Evolutionary conservation across 1,140 invertebrate species (phyloP), one percentile per base, ranked within the genome.

Genomic region (Oppia nitens): DNA sequence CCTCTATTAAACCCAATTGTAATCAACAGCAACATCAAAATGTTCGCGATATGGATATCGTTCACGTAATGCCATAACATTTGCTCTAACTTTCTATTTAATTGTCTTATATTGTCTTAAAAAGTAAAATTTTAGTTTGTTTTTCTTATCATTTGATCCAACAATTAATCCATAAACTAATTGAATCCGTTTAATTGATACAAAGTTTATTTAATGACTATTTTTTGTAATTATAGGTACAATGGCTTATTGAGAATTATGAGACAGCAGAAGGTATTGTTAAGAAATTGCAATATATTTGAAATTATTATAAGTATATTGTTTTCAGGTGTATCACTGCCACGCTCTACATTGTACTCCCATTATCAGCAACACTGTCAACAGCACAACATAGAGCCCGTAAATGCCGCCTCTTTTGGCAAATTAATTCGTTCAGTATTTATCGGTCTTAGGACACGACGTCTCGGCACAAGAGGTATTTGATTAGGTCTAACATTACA

Each of bases 351-450:
- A 14, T 75, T 98, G 6, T 98, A 98, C 73, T 85, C 88, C 69
- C 93, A 98, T 75, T 98, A 98, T 73, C 76, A 96, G 64, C 80
- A 87, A 24, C 92, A 97, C 70, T 98, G 94, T 74, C 79, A 82
- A 49, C 87, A 97, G 67, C 81, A 92, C 68, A 92, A 92, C 72
- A 75, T 98, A 55, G 93, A 97, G 70, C 91, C 93, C 6, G 94
- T 99, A 57, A 98, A 98, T 78, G 92, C 93, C 50, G 95, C 95
- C 11, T 96, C 92, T 40, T 99, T 98, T 78, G 94, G 95, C 27
- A 99, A 99, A 75, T 77, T 98, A 14, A 98, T 99, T 66, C 80
- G 95, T 47, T 95, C 91, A 3, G 94, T 98, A 40, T 99, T 98
- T 76, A 77, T 96, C 62, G 93, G 93, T 11, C 75, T 98, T 61